A percentile compares a stretch with the other conserved stretches of the same genome.
These are phyloP conservation scores for Caenorhabditis panamensis DNA, from an alignment of 2,888 invertebrate species.

Conservation along the genomic window DNA sequence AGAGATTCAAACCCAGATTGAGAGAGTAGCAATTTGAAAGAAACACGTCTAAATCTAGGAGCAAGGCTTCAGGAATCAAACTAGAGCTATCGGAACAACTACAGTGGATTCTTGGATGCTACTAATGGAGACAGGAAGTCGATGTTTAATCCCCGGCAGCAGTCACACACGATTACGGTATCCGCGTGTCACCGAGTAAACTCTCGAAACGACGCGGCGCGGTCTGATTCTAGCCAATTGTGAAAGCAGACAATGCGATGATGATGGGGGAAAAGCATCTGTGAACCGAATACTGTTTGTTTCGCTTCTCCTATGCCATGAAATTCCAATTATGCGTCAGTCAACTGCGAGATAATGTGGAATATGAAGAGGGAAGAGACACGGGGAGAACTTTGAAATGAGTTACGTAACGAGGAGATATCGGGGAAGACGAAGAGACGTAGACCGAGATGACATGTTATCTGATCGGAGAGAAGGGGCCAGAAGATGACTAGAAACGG, in stretches of 20 bases:
- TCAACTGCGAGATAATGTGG: slow-evolving; percentile 20
- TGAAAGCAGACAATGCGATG: slow-evolving; percentile 26
- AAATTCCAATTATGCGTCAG: slow-evolving; percentile 60
- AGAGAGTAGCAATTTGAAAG: no score
- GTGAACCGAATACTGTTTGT: slow-evolving; percentile 26
- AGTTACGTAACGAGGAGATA: slow-evolving; percentile 35
- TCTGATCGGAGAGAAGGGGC: slow-evolving; percentile 25
- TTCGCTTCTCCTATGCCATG: slow-evolving; percentile 7
- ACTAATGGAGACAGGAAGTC: no score
- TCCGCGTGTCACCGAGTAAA: background rate
- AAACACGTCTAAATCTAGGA: no score
- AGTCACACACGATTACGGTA: background rate
- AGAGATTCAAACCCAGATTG: no score
- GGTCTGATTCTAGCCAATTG: slow-evolving; percentile 24
- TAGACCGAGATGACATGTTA: slow-evolving; percentile 35
- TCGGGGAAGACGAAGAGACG: slow-evolving; percentile 28
- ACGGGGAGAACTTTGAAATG: slow-evolving; percentile 35
- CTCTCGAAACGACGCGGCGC: background rate
- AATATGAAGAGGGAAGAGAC: background rate
- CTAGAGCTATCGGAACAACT: no score
- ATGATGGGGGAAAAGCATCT: slow-evolving; percentile 13
- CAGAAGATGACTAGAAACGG: slow-evolving; percentile 29
- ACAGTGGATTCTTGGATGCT: no score
- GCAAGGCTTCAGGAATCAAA: no score
- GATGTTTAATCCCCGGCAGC: background rate